These are phyloP conservation scores for Agrochola circellaris DNA, from an alignment of 2,888 invertebrate genomes.

Conservation along the genomic window DNA sequence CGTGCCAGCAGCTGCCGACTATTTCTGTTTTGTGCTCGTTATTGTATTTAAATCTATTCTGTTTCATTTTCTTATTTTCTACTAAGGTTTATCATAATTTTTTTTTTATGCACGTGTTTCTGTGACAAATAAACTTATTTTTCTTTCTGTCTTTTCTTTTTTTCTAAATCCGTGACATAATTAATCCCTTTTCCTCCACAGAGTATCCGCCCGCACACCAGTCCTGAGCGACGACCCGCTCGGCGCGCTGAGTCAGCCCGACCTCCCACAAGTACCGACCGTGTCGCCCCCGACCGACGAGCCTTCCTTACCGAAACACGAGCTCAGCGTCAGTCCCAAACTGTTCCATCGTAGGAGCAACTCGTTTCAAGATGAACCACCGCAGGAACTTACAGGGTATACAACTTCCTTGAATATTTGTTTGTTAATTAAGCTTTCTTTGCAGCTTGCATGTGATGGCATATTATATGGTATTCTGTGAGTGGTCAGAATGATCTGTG, in stretches of 20 bases:
- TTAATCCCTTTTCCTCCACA: slow-evolving; percentile 68
- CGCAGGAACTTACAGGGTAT: slow-evolving; percentile 84
- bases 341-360: slow-evolving; percentile 91
- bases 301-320: slow-evolving; percentile 80
- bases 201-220: slow-evolving; percentile 94
- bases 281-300: slow-evolving; percentile 66
- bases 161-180: background rate
- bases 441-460: slow-evolving; percentile 35
- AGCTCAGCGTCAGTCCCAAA: slow-evolving; percentile 92
- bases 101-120: no score
- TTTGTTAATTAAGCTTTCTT: slow-evolving; percentile 28
- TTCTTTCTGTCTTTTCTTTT: no score
- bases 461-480: slow-evolving; percentile 9
- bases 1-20: no score
- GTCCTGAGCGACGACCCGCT: slow-evolving; percentile 98
- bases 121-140: no score
- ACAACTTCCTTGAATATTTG: slow-evolving; percentile 78
- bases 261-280: slow-evolving; percentile 43
- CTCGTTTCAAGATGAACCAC: slow-evolving; percentile 90
- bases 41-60: no score
- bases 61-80: no score
- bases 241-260: slow-evolving; percentile 92
- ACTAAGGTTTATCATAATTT: no score
- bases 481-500: background rate
- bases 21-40: no score